Conservation (phyloP, 2,113 vertebrate species). For the Eclectus roratus region DNA sequence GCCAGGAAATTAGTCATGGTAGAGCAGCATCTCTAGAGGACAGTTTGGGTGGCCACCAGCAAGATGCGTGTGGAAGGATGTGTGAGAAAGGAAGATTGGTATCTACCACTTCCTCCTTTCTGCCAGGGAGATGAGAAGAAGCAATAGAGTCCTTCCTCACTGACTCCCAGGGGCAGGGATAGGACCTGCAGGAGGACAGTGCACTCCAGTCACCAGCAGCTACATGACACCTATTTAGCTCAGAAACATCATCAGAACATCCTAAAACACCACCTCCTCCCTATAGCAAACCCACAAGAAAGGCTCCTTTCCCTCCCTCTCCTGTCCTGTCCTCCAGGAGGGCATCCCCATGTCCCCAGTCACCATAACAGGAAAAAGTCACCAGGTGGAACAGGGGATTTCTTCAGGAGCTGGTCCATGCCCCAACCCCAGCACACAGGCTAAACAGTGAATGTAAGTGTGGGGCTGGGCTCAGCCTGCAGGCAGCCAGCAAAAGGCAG, state of each 20-base stretch:
- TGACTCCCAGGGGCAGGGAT: background rate
- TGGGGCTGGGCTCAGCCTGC: fast-evolving
- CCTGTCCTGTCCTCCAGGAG: fast-evolving
- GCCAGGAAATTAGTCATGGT: conserved; percentile 36
- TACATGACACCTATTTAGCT: background rate
- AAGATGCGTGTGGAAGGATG: background rate
- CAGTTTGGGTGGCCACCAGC: background rate
- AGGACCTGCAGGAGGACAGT: background rate
- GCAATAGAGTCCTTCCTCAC: background rate
- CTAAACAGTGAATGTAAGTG: fast-evolving
- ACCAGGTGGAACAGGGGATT: fast-evolving
- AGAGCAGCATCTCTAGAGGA: background rate
- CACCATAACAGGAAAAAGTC: fast-evolving
- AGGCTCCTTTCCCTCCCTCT: too few species aligned
- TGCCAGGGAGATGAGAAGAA: background rate
- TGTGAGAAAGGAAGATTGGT: background rate
- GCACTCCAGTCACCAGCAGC: background rate
- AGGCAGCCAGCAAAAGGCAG: background rate
- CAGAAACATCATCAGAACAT: background rate
- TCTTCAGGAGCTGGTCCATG: background rate
- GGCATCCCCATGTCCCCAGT: background rate
- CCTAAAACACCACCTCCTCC: background rate
- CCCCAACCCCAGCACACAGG: background rate
- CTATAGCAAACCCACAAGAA: background rate
- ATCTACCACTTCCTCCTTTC: conserved; percentile 44